A percentile compares a stretch with the other conserved stretches of the same genome.
These are phyloP conservation scores for Nipponacmea schrenckii DNA, from an alignment of 2,888 invertebrate species.

Conservation along the genomic window DNA sequence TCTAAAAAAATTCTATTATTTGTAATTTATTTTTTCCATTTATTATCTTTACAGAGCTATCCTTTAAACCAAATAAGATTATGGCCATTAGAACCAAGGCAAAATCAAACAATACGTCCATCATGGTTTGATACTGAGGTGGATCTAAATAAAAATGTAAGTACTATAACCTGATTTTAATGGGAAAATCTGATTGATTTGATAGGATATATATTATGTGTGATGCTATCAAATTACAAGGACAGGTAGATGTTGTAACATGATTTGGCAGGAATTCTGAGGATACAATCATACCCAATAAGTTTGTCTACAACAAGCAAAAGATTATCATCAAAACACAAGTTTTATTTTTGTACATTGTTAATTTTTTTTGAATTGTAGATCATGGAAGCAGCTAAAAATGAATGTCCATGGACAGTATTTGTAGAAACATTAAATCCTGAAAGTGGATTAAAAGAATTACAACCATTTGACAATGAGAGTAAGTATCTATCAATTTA, in stretches of 20 bases:
- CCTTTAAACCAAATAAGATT: constrained; percentile 87
- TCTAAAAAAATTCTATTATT: neutral
- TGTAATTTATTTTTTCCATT: constrained; percentile 10
- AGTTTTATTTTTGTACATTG: no score
- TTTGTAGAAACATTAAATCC: constrained; percentile 90
- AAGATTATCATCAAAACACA: no score
- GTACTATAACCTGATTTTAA: no score
- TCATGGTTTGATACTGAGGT: constrained; percentile 86
- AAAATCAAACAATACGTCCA: constrained; percentile 88
- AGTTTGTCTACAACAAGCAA: no score
- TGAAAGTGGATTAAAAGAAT: constrained; percentile 78
- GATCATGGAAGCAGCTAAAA: constrained; percentile 65
- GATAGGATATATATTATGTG: no score
- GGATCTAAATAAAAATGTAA: constrained; percentile 71
- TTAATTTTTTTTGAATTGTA: constrained; percentile 33
- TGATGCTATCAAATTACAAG: no score
- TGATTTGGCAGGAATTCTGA: no score
- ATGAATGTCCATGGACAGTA: constrained; percentile 76
- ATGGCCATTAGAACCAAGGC: constrained; percentile 90
- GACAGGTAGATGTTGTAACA: no score
- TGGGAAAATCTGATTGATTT: no score
- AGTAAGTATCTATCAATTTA: constrained; percentile 70
- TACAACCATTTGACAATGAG: constrained; percentile 91
- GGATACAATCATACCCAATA: no score
- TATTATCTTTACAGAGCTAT: constrained; percentile 74